A percentile compares a stretch with the other conserved stretches of the same genome.
These are phyloP conservation scores for Nibea albiflora DNA, from an alignment of 2,113 vertebrate species.

Conservation along the genomic window DNA sequence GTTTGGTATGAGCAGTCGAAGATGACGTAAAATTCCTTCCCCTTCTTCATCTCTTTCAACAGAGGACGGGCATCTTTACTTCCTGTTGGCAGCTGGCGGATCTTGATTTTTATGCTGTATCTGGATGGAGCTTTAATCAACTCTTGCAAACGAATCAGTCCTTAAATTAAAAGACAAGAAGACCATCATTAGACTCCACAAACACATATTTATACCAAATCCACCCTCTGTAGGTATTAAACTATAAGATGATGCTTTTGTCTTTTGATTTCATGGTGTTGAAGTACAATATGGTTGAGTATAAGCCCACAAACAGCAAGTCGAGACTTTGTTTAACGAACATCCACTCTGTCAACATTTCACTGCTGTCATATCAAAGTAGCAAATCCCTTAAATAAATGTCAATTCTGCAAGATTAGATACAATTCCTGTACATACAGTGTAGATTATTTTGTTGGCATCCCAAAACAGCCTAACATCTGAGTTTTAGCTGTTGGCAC, in stretches of 20 bases:
- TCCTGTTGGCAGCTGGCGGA: conserved; percentile 94
- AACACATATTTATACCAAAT: rapidly evolving
- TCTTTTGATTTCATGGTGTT: not conserved
- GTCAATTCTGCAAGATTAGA: too few species aligned
- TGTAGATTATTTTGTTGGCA: too few species aligned
- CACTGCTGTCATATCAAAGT: not conserved
- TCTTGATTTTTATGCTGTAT: conserved; percentile 98
- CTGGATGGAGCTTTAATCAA: conserved; percentile 99
- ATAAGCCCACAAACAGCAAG: not conserved
- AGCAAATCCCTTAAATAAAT: not conserved
- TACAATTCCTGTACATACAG: too few species aligned
- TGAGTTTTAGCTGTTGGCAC: too few species aligned
- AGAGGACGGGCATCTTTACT: conserved; percentile 95
- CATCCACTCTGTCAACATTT: not conserved
- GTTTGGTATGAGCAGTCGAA: conserved; percentile 97
- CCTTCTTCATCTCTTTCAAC: conserved; percentile 99
- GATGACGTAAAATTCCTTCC: conserved; percentile 96
- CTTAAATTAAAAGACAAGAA: conserved; percentile 77
- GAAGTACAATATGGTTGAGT: too few species aligned
- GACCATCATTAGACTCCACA: not conserved
- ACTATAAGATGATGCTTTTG: too few species aligned
- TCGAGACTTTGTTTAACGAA: not conserved
- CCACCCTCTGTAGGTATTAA: not conserved
- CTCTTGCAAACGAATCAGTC: conserved; percentile 97
- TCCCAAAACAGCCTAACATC: too few species aligned